A percentile compares a stretch with the other conserved stretches of the same genome.
Evolutionary conservation across 2,888 invertebrate genomes (phyloP).

Genomic region (Tipula helvola): DNA sequence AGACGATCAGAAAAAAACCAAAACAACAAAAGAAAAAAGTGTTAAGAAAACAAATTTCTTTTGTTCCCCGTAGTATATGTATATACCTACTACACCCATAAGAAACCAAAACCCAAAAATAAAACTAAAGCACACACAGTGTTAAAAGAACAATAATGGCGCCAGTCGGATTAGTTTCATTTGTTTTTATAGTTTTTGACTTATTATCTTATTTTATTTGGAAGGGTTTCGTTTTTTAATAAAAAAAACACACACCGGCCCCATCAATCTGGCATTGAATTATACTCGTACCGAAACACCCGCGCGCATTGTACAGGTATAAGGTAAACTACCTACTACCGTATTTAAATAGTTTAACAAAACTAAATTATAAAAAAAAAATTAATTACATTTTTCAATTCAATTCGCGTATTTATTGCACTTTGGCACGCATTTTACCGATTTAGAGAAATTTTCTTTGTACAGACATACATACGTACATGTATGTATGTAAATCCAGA

Average conservation of each 20-base stretch:
- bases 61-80: background rate
- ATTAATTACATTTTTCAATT: background rate
- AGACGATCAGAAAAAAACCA: background rate
- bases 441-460: background rate
- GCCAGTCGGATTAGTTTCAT: slow-evolving; percentile 7
- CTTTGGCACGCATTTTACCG: background rate
- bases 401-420: background rate
- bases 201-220: background rate
- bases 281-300: background rate
- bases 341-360: background rate
- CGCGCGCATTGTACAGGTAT: background rate
- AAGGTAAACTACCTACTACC: background rate
- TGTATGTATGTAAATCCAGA: background rate
- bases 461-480: too few species aligned
- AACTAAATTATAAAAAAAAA: background rate
- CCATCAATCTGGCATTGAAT: background rate
- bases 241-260: background rate
- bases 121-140: background rate
- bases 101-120: background rate
- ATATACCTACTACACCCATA: background rate
- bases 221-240: background rate
- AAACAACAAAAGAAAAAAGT: background rate
- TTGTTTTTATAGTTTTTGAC: background rate
- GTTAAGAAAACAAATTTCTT: slow-evolving; percentile 10
- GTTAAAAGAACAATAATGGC: slow-evolving; percentile 6